Percentiles rank a stretch among this genome's conserved stretches.
Conservation (phyloP, 1,140 invertebrate genomes). For the Micrasema longulum region DNA sequence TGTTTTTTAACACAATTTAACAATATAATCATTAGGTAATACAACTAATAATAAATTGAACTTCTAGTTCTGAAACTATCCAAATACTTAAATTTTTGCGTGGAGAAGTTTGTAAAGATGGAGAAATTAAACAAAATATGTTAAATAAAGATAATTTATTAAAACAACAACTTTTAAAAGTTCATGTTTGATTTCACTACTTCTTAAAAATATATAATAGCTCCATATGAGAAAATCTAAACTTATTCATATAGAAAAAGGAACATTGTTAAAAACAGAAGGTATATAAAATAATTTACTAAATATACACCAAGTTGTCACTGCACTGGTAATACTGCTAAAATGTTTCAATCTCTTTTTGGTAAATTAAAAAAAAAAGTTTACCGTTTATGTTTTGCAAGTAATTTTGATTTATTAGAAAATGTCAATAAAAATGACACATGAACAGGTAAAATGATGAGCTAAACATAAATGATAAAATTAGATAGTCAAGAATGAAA, state of each 20-base stretch:
- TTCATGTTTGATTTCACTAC: slow-evolving; percentile 31
- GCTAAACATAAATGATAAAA: too few relatives aligned
- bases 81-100: too few relatives aligned
- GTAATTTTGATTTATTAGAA: not conserved
- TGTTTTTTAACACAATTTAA: too few relatives aligned
- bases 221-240: slow-evolving; percentile 17
- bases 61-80: too few relatives aligned
- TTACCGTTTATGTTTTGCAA: not conserved
- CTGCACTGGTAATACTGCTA: not conserved
- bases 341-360: not conserved
- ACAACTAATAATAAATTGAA: too few relatives aligned
- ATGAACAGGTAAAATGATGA: too few relatives aligned
- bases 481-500: too few relatives aligned
- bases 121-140: not conserved
- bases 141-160: slow-evolving; percentile 39
- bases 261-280: slow-evolving; percentile 20
- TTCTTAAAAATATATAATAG: slow-evolving; percentile 36
- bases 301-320: not conserved
- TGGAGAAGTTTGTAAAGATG: too few relatives aligned
- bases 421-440: too few relatives aligned
- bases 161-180: slow-evolving; percentile 31
- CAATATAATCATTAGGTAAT: too few relatives aligned
- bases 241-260: not conserved
- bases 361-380: not conserved
- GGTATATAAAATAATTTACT: not conserved